Evolutionary conservation across 2,888 invertebrate species (phyloP).

Genomic region (Microplitis manilae): DNA sequence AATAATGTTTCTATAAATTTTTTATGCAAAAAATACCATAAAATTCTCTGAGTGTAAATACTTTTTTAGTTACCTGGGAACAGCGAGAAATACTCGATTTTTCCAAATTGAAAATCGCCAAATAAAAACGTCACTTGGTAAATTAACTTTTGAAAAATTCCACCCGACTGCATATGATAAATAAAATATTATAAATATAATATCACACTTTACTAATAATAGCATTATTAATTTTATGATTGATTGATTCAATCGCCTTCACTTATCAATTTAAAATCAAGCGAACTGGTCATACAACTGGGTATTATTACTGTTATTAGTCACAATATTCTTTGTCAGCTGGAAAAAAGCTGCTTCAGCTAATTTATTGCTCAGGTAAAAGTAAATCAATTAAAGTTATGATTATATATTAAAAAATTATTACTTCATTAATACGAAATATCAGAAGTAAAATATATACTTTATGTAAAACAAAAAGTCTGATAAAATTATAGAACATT

Average conservation of each 20-base stretch:
- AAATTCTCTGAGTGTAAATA: conserved; percentile 53
- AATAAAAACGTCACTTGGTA: conserved; percentile 55
- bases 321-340: background rate
- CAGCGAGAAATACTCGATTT: conserved; percentile 69
- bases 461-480: too few relatives aligned
- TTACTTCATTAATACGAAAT: background rate
- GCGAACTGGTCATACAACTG: background rate
- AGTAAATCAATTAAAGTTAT: background rate
- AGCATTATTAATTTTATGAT: background rate
- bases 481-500: too few relatives aligned
- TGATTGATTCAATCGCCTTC: conserved; percentile 9
- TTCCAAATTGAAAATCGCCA: conserved; percentile 69
- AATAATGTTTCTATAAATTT: too few relatives aligned
- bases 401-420: background rate
- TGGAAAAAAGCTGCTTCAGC: background rate
- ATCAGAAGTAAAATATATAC: too few relatives aligned
- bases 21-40: too few relatives aligned
- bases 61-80: conserved; percentile 61
- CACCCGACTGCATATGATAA: conserved; percentile 30
- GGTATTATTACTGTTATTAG: background rate
- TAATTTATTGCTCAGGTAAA: background rate
- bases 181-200: conserved; percentile 10
- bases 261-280: background rate
- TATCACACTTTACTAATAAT: conserved; percentile 3
- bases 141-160: conserved; percentile 47